Percentiles rank a stretch among this genome's conserved stretches.
Evolutionary conservation across 1,140 invertebrate genomes (phyloP).

Genomic region (Thalassaphorura encarpata): DNA sequence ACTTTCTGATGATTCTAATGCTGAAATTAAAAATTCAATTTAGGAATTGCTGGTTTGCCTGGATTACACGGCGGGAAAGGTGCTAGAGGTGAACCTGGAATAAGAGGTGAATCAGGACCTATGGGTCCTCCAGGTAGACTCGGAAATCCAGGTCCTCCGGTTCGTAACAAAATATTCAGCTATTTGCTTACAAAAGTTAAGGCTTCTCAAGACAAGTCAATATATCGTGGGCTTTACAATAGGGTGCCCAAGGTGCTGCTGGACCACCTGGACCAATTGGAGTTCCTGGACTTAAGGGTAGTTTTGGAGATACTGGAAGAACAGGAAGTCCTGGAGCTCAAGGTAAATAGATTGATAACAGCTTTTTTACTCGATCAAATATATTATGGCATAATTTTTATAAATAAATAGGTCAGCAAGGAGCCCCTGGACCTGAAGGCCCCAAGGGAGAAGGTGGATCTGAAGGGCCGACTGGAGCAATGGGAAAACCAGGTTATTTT

Average conservation of each 20-base stretch:
- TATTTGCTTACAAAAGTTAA: not conserved
- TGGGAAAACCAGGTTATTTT: slow-evolving; percentile 42
- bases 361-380: too few species aligned
- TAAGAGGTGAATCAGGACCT: slow-evolving; percentile 60
- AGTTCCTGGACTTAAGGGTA: slow-evolving; percentile 59
- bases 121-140: slow-evolving; percentile 58
- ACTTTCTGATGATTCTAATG: too few species aligned
- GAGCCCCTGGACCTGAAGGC: slow-evolving; percentile 49
- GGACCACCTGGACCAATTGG: slow-evolving; percentile 52
- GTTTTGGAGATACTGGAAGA: slow-evolving; percentile 58
- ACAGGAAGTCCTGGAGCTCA: slow-evolving; percentile 55
- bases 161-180: slow-evolving; percentile 38
- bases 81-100: slow-evolving; percentile 58
- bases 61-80: slow-evolving; percentile 60
- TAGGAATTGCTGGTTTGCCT: slow-evolving; percentile 52
- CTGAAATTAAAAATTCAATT: too few species aligned
- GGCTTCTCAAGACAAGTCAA: not conserved
- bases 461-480: slow-evolving; percentile 38
- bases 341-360: too few species aligned
- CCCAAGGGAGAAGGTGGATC: slow-evolving; percentile 34
- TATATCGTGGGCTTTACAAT: slow-evolving; percentile 1
- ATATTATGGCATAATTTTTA: too few species aligned
- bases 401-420: too few species aligned
- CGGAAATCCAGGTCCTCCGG: slow-evolving; percentile 56
- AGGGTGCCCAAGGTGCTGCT: slow-evolving; percentile 35